Conservation (phyloP, 1,140 invertebrate species). For the Littorina saxatilis region DNA sequence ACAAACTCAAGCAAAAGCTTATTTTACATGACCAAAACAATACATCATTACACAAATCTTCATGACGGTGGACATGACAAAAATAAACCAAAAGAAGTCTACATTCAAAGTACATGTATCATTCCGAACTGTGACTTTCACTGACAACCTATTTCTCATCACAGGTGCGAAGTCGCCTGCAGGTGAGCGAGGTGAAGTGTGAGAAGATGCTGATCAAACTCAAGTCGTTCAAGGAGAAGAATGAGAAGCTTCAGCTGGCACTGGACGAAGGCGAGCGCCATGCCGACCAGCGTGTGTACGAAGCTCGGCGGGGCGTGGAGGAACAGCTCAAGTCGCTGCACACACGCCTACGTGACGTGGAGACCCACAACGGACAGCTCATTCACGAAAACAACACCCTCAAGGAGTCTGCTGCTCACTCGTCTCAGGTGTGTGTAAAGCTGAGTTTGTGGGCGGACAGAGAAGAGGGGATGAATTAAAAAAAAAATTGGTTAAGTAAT, state of each 20-base stretch:
- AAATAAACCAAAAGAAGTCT: too few relatives aligned
- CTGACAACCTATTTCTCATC: not conserved
- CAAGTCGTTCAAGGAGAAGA: conserved; percentile 72
- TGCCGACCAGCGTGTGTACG: conserved; percentile 30
- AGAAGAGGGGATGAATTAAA: too few relatives aligned
- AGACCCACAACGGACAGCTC: conserved; percentile 45
- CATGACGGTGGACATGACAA: too few relatives aligned
- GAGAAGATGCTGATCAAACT: conserved; percentile 72
- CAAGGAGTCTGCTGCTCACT: conserved; percentile 15
- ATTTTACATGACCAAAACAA: too few relatives aligned
- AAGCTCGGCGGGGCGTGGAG: conserved; percentile 34
- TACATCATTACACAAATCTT: too few relatives aligned
- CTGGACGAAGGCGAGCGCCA: conserved; percentile 32
- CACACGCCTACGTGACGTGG: conserved; percentile 74
- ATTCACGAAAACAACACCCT: conserved; percentile 40
- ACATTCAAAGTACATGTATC: too few relatives aligned
- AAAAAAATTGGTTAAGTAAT: too few relatives aligned
- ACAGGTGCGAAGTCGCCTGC: conserved; percentile 47
- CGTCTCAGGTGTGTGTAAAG: not conserved
- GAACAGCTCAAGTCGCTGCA: conserved; percentile 39
- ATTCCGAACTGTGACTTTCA: too few relatives aligned
- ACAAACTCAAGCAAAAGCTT: too few relatives aligned
- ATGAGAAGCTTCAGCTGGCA: conserved; percentile 64
- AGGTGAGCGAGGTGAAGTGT: conserved; percentile 64
- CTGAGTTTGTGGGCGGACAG: too few relatives aligned